These are phyloP conservation scores for Phrynocephalus versicolor DNA, from an alignment of 2,113 vertebrate genomes.

Conservation along the genomic window DNA sequence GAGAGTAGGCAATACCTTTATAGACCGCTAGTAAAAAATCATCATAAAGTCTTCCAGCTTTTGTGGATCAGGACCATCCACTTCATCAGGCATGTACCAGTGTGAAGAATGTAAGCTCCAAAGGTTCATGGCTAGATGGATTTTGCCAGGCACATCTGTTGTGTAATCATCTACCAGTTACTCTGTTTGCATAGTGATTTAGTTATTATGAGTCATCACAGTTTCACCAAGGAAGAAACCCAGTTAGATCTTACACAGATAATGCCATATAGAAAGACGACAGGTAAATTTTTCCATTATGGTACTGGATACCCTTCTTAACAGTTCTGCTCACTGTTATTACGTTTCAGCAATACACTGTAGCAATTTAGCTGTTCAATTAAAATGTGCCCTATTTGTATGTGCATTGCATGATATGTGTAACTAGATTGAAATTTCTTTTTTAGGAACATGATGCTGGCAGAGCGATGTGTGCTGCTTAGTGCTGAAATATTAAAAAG, in stretches of 20 bases:
- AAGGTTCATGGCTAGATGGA: too few relatives aligned
- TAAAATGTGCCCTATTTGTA: conserved; percentile 12
- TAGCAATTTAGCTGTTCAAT: neutral
- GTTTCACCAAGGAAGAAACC: neutral
- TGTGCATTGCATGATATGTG: neutral
- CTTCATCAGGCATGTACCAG: too few relatives aligned
- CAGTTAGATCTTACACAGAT: neutral
- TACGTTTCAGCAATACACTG: neutral
- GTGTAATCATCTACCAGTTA: too few relatives aligned
- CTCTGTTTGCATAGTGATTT: neutral
- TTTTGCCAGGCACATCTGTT: too few relatives aligned
- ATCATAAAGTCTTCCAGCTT: too few relatives aligned
- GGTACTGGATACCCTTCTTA: neutral
- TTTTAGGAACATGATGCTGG: conserved; percentile 91
- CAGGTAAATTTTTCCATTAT: neutral
- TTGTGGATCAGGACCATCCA: too few relatives aligned
- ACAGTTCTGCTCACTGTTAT: neutral
- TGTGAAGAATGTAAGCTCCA: too few relatives aligned
- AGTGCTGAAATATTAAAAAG: conserved; percentile 97
- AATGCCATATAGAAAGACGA: neutral
- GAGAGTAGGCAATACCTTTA: neutral
- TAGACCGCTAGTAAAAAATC: too few relatives aligned
- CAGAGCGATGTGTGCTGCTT: conserved; percentile 93
- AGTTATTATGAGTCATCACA: neutral
- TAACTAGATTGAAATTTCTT: conserved; percentile 43